Evolutionary conservation across 1,140 invertebrate genomes (phyloP).

Genomic region (Nasonia giraulti): DNA sequence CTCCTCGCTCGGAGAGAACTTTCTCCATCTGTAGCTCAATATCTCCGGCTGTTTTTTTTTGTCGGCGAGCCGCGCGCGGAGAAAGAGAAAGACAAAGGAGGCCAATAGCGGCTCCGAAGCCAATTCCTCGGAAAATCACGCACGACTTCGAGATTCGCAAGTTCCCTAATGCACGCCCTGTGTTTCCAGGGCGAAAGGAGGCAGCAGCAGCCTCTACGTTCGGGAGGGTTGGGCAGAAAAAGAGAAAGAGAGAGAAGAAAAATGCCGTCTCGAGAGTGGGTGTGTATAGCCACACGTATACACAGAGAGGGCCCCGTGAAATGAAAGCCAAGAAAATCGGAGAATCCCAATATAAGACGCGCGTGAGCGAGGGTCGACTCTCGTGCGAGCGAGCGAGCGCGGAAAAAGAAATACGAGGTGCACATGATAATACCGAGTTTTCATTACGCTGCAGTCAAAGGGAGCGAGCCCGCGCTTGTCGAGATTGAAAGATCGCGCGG

Average conservation of each 20-base stretch:
- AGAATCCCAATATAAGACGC: slow-evolving; percentile 48
- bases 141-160: slow-evolving; percentile 32
- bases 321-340: neutral
- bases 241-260: neutral
- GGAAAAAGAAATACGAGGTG: slow-evolving; percentile 26
- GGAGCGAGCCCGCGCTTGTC: neutral
- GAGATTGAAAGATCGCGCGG: slow-evolving; percentile 37
- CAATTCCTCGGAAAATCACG: slow-evolving; percentile 47
- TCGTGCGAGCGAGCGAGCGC: neutral
- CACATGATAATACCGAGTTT: slow-evolving; percentile 43
- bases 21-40: neutral
- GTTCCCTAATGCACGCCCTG: slow-evolving; percentile 29
- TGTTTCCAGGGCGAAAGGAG: slow-evolving; percentile 30
- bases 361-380: neutral
- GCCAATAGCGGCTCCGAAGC: slow-evolving; percentile 14
- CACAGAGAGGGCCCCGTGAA: neutral
- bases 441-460: slow-evolving; percentile 49
- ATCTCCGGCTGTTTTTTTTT: neutral
- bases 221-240: neutral
- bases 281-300: neutral
- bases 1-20: neutral
- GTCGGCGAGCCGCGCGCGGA: neutral
- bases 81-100: neutral
- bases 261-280: neutral
- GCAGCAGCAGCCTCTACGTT: too few species aligned